Percentiles rank a stretch among this genome's conserved stretches.
phyloP scores from a whole-genome alignment of 2,113 vertebrate genomes.

The Bothrops jararaca region DNA sequence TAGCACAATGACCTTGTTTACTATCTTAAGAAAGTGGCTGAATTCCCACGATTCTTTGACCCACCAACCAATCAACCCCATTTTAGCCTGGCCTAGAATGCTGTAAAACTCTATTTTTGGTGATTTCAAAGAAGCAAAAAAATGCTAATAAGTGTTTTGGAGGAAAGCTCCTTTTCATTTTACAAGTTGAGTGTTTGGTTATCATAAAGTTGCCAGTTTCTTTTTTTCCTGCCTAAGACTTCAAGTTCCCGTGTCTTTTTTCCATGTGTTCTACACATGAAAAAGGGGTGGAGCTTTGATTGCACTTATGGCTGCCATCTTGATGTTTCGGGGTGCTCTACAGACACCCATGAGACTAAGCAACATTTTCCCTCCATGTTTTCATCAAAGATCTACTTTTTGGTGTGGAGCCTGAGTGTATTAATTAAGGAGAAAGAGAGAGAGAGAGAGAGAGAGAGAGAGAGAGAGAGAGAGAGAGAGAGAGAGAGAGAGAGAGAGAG shows the following conservation, averaged over 20 bases:
- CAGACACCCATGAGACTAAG: background rate
- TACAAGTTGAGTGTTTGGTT: background rate
- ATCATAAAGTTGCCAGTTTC: background rate
- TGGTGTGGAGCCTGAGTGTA: background rate
- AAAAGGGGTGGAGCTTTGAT: background rate
- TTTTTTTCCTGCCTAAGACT: background rate
- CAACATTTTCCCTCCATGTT: background rate
- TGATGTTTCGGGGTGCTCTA: background rate
- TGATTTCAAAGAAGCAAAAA: background rate
- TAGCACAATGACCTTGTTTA: background rate
- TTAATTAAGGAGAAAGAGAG: background rate
- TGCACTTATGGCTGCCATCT: background rate
- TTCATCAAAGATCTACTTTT: background rate
- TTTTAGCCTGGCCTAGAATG: background rate
- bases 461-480: too few species aligned
- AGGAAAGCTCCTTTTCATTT: background rate
- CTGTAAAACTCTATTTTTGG: background rate
- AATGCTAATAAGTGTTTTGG: background rate
- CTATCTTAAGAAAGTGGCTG: background rate
- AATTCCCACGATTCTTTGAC: background rate
- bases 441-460: background rate
- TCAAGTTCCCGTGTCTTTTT: background rate
- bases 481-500: too few species aligned
- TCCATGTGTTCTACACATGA: background rate
- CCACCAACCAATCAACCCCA: background rate